Conservation (phyloP, 2,888 invertebrate genomes). For the Orchestes rusci region DNA sequence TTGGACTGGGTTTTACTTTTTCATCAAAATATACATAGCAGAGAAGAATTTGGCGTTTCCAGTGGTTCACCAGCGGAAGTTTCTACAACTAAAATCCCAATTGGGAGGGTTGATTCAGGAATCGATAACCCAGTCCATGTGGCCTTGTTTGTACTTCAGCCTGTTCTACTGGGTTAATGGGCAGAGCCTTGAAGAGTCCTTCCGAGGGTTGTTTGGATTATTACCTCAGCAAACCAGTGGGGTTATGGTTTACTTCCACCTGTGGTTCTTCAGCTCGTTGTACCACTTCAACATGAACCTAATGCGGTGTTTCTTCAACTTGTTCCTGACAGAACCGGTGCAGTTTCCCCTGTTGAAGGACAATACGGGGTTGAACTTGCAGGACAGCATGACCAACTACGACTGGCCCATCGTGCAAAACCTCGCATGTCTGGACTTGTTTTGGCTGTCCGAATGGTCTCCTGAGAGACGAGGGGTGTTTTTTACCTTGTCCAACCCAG, state of each 20-base stretch:
- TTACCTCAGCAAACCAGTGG: slow-evolving; percentile 46
- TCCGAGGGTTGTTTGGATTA: slow-evolving; percentile 50
- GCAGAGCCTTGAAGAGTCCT: slow-evolving; percentile 46
- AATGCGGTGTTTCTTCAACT: slow-evolving; percentile 63
- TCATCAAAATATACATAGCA: slow-evolving; percentile 51
- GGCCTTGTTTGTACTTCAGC: slow-evolving; percentile 57
- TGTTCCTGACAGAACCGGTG: slow-evolving; percentile 63
- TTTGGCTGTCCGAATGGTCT: slow-evolving; percentile 58
- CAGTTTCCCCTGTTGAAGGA: slow-evolving; percentile 54
- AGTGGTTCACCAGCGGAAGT: slow-evolving; percentile 62
- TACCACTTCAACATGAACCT: slow-evolving; percentile 63
- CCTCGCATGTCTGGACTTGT: slow-evolving; percentile 69
- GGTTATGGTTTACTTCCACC: slow-evolving; percentile 48
- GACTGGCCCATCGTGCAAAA: slow-evolving; percentile 64
- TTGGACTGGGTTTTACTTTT: slow-evolving; percentile 59
- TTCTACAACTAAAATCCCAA: slow-evolving; percentile 57
- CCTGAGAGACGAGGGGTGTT: slow-evolving; percentile 54
- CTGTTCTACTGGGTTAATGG: slow-evolving; percentile 58
- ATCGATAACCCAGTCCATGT: slow-evolving; percentile 53
- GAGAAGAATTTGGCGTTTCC: slow-evolving; percentile 58
- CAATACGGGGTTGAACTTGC: slow-evolving; percentile 48
- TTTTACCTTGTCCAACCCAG: slow-evolving; percentile 70
- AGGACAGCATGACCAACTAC: slow-evolving; percentile 53
- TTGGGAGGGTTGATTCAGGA: slow-evolving; percentile 51
- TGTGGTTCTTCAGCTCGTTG: slow-evolving; percentile 63